Base-by-base conservation (phyloP, 2,888 invertebrate genomes). In the Cheilosia pagana region DNA sequence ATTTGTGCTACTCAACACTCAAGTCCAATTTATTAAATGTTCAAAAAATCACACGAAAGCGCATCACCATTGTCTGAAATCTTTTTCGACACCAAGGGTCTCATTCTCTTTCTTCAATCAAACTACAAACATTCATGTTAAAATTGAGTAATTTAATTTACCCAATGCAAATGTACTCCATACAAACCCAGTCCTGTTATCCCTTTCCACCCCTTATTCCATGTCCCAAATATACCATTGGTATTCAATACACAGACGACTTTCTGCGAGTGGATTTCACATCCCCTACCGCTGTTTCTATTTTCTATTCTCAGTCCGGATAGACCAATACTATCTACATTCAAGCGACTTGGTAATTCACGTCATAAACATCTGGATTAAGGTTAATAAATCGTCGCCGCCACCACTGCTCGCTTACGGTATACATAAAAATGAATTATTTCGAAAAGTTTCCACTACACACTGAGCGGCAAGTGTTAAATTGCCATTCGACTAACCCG, bases 311-410 rank as follows among this genome's bases (percentile, higher is more conserved):
- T 8, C 3, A 8, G 28, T 28, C 2, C 7, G n/a, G n/a, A 45
- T 41, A 52, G 3, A 60, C 45, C 41, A 45, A 65, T 45, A 43
- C 3, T 16, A 16, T n/a, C 28, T 35, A 57, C 63, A 48, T 39
- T 50, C 39, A 14, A 57, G 60, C 31, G 31, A 60, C 59, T 53
- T 81, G 39, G 59, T 59, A 70, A 65, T 59, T 76, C 70, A 65
- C 43, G 43, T 71, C 70, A 76, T 81, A 81, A 81, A 81, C 81
- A 81, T 81, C 77, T 77, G 81, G 77, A 81, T 65, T 65, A 65
- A 55, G 65, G 81, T 77, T 52, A 53, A 81, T 81, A 77, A 81
- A 81, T 81, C 57, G 28, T 41, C 4, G 35, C 57, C 19, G 57
- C 52, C 60, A 59, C 28, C 8, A 28, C 28, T 28, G 28, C 81